Conservation (phyloP, 2,888 invertebrate species). For the Ichneumoninae sp. region DNA sequence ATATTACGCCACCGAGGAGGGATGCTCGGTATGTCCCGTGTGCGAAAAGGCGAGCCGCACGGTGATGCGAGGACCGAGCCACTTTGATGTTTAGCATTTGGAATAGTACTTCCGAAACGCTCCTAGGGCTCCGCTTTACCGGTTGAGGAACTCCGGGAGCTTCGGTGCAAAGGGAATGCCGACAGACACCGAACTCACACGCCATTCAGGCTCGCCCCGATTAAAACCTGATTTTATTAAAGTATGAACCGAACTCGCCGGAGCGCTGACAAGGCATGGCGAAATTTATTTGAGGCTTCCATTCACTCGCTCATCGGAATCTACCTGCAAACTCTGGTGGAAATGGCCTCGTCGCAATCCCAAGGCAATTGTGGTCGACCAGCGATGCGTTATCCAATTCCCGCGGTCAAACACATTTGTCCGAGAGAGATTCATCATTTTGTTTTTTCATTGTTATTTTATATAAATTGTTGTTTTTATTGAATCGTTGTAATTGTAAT, state of each 20-base stretch:
- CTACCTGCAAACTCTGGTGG: neutral
- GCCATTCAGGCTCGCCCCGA: neutral
- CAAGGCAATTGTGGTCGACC: neutral
- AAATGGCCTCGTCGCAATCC: neutral
- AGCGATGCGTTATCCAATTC: neutral
- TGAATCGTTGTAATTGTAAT: neutral
- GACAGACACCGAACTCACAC: slow-evolving; percentile 1
- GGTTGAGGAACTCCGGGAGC: neutral
- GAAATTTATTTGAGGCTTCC: slow-evolving; percentile 14
- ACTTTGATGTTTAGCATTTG: slow-evolving; percentile 60
- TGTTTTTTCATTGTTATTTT: neutral
- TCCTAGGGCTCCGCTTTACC: neutral
- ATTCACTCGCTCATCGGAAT: neutral
- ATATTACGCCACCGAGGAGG: slow-evolving; percentile 45
- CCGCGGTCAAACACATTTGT: neutral
- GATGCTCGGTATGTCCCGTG: slow-evolving; percentile 4
- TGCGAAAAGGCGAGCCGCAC: slow-evolving; percentile 10
- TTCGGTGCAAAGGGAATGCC: neutral
- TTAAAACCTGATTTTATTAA: slow-evolving; percentile 35
- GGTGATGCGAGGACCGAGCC: slow-evolving; percentile 28
- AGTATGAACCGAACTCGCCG: slow-evolving; percentile 6
- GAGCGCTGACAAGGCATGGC: neutral
- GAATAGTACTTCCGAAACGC: slow-evolving; percentile 38
- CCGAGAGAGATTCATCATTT: neutral
- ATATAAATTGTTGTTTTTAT: neutral